Percentiles rank a stretch among this genome's conserved stretches.
Evolutionary conservation across 2,888 invertebrate species (phyloP).

Genomic region (Trilocha varians): DNA sequence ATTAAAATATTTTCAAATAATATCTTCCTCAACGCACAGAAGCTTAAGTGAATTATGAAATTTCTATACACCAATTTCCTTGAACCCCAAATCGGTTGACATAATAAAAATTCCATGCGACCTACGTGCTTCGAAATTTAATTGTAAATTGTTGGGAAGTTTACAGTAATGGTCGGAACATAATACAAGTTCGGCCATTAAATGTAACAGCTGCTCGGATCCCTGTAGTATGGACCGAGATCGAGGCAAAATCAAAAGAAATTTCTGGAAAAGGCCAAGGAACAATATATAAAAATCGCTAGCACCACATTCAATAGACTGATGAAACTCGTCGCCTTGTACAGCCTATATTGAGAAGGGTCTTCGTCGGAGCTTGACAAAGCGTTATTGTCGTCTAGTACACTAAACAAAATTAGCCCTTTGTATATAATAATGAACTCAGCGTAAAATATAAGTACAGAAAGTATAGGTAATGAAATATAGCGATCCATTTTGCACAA

Average conservation of each 20-base stretch:
- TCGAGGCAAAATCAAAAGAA: constrained; percentile 37
- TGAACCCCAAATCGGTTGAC: not conserved
- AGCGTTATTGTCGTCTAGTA: constrained; percentile 34
- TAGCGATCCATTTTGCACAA: not conserved
- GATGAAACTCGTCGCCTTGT: constrained; percentile 27
- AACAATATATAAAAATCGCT: constrained; percentile 34
- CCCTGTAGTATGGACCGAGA: constrained; percentile 48
- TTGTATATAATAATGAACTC: not conserved
- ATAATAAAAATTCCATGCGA: constrained; percentile 12
- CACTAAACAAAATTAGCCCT: not conserved
- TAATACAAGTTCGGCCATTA: constrained; percentile 61
- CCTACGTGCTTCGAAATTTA: constrained; percentile 18
- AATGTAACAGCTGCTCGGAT: constrained; percentile 62
- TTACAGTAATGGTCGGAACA: constrained; percentile 49
- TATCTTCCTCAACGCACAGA: constrained; percentile 6
- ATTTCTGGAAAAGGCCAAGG: constrained; percentile 31
- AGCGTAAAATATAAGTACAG: not conserved
- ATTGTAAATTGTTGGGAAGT: constrained; percentile 40
- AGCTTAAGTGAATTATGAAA: not conserved
- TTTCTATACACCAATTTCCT: not conserved
- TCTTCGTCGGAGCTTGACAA: constrained; percentile 31
- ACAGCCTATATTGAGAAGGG: constrained; percentile 33
- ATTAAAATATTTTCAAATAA: no score
- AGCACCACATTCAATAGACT: constrained; percentile 35
- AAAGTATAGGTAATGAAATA: not conserved